phyloP scores from a whole-genome alignment of 2,797 vertebrate species.

The Eleutherodactylus coqui region DNA sequence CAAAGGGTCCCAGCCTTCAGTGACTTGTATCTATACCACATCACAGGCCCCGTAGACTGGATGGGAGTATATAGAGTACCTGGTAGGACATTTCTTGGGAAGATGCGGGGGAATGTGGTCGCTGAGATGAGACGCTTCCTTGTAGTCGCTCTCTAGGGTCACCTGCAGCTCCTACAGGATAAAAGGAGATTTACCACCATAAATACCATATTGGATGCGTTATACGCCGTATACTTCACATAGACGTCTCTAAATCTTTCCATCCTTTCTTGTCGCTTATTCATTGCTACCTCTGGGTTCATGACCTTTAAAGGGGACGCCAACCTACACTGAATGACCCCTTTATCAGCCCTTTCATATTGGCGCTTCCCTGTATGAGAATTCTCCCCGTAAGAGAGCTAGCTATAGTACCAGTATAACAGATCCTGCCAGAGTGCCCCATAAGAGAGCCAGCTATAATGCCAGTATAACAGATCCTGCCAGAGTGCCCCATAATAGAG shows the following conservation, averaged over 20 bases:
- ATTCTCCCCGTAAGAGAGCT: too few species aligned
- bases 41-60: not conserved
- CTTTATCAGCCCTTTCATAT: too few species aligned
- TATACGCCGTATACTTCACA: not conserved
- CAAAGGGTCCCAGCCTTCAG: too few species aligned
- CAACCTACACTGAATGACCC: too few species aligned
- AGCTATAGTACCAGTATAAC: too few species aligned
- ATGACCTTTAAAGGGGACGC: too few species aligned
- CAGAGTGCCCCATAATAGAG: too few species aligned
- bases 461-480: too few species aligned
- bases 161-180: conserved; percentile 70
- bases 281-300: not conserved
- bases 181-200: not conserved
- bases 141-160: conserved; percentile 63
- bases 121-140: conserved; percentile 66
- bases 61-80: conserved; percentile 65
- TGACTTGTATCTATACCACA: not conserved
- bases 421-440: too few species aligned
- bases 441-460: too few species aligned
- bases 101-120: conserved; percentile 70
- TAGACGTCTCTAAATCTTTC: not conserved
- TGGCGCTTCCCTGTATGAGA: too few species aligned
- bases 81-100: conserved; percentile 56
- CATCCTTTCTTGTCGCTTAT: not conserved
- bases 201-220: not conserved